A percentile compares a stretch with the other conserved stretches of the same genome.
These are phyloP conservation scores for Numida meleagris DNA, from an alignment of 2,113 vertebrate genomes.

Conservation along the genomic window DNA sequence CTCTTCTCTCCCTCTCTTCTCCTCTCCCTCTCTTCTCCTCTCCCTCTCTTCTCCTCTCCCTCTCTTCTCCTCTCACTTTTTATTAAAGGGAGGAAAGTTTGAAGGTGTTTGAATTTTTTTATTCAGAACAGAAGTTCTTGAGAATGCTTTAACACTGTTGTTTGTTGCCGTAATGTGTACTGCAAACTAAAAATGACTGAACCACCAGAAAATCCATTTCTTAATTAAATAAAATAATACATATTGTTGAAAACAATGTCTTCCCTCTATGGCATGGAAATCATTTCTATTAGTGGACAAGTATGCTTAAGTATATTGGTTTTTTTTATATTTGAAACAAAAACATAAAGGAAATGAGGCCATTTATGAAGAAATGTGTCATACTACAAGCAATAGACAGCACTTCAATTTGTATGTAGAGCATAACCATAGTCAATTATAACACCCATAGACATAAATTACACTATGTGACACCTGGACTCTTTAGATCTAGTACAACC, in stretches of 20 bases:
- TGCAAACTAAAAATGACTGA: background rate
- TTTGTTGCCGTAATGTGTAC: background rate
- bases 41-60: too few species aligned
- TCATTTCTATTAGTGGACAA: background rate
- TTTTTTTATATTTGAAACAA: conserved; percentile 5
- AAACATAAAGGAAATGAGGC: background rate
- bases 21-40: too few species aligned
- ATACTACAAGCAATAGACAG: background rate
- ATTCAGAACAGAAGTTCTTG: background rate
- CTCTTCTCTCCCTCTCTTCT: too few species aligned
- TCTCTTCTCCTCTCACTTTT: too few species aligned
- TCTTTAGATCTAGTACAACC: background rate
- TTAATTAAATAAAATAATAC: background rate
- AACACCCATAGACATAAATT: conserved; percentile 1
- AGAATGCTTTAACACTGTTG: background rate
- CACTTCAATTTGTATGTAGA: background rate
- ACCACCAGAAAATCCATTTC: background rate
- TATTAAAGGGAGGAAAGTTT: background rate
- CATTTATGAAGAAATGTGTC: background rate
- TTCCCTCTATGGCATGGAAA: background rate
- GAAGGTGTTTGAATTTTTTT: background rate
- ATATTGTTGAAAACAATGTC: background rate
- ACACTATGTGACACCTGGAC: background rate
- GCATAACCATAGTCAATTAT: background rate
- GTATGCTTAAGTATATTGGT: background rate